Evolutionary conservation across 2,113 vertebrate genomes (phyloP).

Genomic region (Hippocampus barbouri): DNA sequence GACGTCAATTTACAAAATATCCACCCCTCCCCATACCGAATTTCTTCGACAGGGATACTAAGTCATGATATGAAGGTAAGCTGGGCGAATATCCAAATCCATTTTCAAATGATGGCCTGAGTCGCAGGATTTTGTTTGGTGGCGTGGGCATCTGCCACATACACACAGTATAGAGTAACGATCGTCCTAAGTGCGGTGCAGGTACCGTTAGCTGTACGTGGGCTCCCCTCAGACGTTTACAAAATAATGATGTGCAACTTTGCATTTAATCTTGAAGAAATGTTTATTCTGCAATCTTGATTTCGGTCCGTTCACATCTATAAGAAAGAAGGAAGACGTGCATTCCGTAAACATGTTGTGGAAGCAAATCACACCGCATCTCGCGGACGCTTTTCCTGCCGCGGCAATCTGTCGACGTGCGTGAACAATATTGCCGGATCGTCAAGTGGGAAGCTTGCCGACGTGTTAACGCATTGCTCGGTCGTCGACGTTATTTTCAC

Average conservation of each 20-base stretch:
- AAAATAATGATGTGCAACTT: not conserved
- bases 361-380: slow-evolving; percentile 32
- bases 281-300: not conserved
- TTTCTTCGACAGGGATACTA: no score
- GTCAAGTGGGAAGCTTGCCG: slow-evolving; percentile 9
- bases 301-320: not conserved
- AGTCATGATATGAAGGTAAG: not conserved
- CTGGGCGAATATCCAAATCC: not conserved
- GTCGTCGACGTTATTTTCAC: slow-evolving; percentile 2
- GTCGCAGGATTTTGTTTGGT: not conserved
- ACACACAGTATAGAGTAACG: not conserved
- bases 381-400: slow-evolving; percentile 53
- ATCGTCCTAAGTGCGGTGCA: not conserved
- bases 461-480: slow-evolving; percentile 17
- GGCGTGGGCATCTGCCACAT: not conserved
- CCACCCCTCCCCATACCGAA: no score
- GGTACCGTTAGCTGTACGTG: not conserved
- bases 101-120: not conserved
- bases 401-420: slow-evolving; percentile 42
- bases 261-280: no score
- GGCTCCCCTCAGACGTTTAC: not conserved
- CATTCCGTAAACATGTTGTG: slow-evolving; percentile 16
- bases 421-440: slow-evolving; percentile 36
- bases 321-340: not conserved
- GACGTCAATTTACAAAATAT: no score